Base-by-base conservation (phyloP, 37 sponge, comb jelly and placozoan genomes). In the Corticium candelabrum region DNA sequence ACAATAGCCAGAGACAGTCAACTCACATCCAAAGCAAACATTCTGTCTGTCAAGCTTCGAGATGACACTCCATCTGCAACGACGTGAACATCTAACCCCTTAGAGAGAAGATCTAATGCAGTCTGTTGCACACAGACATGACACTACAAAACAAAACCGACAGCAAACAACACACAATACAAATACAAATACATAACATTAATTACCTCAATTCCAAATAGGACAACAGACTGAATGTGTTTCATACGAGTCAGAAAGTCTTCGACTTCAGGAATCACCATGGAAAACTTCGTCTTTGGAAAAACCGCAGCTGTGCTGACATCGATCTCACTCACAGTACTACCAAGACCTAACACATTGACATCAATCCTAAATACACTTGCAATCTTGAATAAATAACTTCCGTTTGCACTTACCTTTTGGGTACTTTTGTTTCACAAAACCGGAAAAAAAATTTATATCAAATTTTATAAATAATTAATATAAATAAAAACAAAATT, bases 101-200 rank as follows among this genome's bases (percentile, higher is more conserved):
- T 78, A 11, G 38, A 79, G 7, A 94, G 35, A 15, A 98, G 87
- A 74, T 98, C 99, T 34, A 98, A 76, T 35, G 93, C 80, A 1
- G 99, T 98, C 77, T 98, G 99, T 76, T 94, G 95, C 0, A 98
- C 84, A 86, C 99, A 98, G 56, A 98, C 99, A 40, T 98, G 99
- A 21, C 94, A 86, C 92, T 94, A 67, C 11, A 40, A 5, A 43
- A 43, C 11, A 43, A 43, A 5, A 43, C 56, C 5, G 56, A 43
- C 56, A 43, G 56, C 5, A 5, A 43, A 11, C 5, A 5, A 43
- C 56, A 43, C 56, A 43, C 56, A 43, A 43, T 11, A 43, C 56
- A 43, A 5, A 43, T 11, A 43, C 56, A 43, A 5, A 43, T 11
- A 43, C 5, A 43, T 43, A 21, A 43, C 56, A 5, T 5, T 5